Evolutionary conservation across 1,140 invertebrate species (phyloP), one percentile per base, ranked within the genome.

Genomic region (Antheraea pernyi): DNA sequence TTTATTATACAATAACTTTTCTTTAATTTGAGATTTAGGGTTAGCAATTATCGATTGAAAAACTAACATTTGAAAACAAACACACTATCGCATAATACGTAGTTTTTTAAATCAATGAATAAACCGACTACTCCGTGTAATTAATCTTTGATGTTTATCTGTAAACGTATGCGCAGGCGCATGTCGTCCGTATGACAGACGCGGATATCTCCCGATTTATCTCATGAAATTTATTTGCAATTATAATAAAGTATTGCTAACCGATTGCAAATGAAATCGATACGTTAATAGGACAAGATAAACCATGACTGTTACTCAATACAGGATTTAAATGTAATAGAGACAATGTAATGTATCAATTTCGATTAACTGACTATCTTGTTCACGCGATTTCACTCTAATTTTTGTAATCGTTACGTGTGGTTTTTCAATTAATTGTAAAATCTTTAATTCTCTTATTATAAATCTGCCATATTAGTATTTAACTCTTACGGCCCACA

Each of bases 141-240:
- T 73, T 73, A 77, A 69, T 82, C 76, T 75, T 67, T 78, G 72
- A 30, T 70, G 37, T 42, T 72, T 74, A 76, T 61, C 62, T 68
- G 53, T 39, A 61, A 64, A 66, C 72, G 70, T 66, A 72, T 76
- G 76, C 80, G 78, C 72, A 70, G 69, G 69, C 76, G 81, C 74
- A 82, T 70, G 74, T 78, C 67, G 72, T 70, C 75, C 75, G 61
- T 37, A 70, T 74, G 74, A 77, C 75, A 71, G 62, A 73, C 64
- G 65, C 67, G 67, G 71, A 81, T 86, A 85, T 86, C 84, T 79
- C 64, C 77, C 74, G 80, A 86, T 84, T 80, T 86, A 86, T 86
- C 85, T 74, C 77, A 80, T 78, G 77, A 82, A 77, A 84, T 82
- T 70, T 81, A 86, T 88, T 86, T 85, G 87, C 86, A 89, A 86